Evolutionary conservation across 2,888 invertebrate species (phyloP).

Genomic region (Octonoba sinensis): DNA sequence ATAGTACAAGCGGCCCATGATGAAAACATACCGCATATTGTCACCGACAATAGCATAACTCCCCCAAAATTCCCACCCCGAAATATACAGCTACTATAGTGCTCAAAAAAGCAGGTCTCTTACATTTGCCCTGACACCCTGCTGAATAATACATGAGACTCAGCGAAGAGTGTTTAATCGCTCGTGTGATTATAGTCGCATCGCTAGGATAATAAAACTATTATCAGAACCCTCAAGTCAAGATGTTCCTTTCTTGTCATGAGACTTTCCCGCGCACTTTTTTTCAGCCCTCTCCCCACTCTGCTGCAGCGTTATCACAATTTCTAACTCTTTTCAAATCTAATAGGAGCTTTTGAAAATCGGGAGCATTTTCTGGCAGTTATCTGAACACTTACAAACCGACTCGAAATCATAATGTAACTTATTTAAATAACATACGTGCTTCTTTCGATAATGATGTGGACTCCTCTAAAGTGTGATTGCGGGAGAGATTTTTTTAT

Average conservation of each 20-base stretch:
- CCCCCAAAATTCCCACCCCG: conserved; percentile 12
- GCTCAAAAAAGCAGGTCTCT: neutral
- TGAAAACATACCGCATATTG: conserved; percentile 12
- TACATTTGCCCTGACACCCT: conserved; percentile 1
- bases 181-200: conserved; percentile 56
- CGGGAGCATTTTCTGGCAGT: no score
- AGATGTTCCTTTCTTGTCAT: conserved; percentile 50
- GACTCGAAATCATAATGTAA: no score
- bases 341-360: no score
- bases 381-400: neutral
- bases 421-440: no score
- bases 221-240: conserved; percentile 58
- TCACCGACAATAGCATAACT: conserved; percentile 13
- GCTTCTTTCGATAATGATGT: no score
- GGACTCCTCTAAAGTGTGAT: no score
- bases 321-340: conserved; percentile 42
- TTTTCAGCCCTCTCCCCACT: conserved; percentile 14
- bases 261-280: conserved; percentile 6
- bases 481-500: no score
- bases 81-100: conserved; percentile 12
- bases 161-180: conserved; percentile 55
- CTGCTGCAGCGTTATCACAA: conserved; percentile 25
- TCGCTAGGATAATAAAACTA: conserved; percentile 61
- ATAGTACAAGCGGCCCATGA: no score
- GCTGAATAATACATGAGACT: conserved; percentile 59